These are phyloP conservation scores for Malacoraja senta DNA, from an alignment of 2,797 vertebrate genomes.

Conservation along the genomic window DNA sequence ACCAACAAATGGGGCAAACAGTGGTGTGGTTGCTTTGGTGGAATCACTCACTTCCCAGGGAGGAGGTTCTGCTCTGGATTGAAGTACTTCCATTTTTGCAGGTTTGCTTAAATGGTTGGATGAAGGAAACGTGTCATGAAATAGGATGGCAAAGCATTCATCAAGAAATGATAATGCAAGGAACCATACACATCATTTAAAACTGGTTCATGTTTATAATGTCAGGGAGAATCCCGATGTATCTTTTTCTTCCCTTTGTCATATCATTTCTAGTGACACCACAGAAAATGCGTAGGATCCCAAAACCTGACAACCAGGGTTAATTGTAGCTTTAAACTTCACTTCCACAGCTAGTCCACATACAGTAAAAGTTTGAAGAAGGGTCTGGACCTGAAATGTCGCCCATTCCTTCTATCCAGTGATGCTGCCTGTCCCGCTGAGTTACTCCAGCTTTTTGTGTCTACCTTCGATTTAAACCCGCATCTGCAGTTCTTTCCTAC, in stretches of 20 bases:
- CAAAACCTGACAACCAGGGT: not conserved
- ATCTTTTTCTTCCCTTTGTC: not conserved
- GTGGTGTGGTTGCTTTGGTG: not conserved
- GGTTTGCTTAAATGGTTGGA: not conserved
- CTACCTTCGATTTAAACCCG: too few relatives aligned
- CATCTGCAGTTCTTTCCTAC: too few relatives aligned
- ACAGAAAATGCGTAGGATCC: not conserved
- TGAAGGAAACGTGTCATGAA: not conserved
- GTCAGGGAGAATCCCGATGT: not conserved
- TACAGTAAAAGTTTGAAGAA: not conserved
- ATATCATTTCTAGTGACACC: not conserved
- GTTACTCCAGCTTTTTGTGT: too few relatives aligned
- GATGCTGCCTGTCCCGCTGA: too few relatives aligned
- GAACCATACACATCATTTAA: not conserved
- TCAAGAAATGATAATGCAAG: not conserved
- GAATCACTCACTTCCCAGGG: not conserved
- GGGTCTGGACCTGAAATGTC: too few relatives aligned
- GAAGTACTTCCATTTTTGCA: not conserved
- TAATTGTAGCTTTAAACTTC: not conserved
- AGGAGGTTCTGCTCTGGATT: not conserved
- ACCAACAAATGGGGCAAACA: not conserved
- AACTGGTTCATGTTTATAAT: not conserved
- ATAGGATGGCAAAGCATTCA: not conserved
- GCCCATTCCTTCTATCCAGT: too few relatives aligned
- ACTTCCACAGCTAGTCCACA: not conserved